Percentiles rank a stretch among this genome's conserved stretches.
These are phyloP conservation scores for Drosophila atripex DNA, from an alignment of 2,888 invertebrate genomes.

Conservation along the genomic window DNA sequence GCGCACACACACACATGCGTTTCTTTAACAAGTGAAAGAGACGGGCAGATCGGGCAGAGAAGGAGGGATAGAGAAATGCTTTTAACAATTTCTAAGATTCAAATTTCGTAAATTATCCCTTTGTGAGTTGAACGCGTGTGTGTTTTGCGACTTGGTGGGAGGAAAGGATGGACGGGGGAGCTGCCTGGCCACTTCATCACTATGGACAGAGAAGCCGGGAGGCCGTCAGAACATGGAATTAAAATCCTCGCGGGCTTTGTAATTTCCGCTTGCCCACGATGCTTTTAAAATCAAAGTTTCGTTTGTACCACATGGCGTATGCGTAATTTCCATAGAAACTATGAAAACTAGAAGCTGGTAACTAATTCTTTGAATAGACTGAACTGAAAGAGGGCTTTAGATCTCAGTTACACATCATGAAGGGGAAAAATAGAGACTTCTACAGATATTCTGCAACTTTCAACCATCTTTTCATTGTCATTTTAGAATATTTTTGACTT, in stretches of 20 bases:
- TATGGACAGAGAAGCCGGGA: constrained; percentile 8
- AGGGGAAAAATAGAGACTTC: too few species aligned
- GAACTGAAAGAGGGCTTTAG: too few species aligned
- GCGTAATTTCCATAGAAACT: constrained; percentile 9
- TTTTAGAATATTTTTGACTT: too few species aligned
- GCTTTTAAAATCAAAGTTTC: not conserved
- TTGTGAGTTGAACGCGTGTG: constrained; percentile 61
- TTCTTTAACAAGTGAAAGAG: constrained; percentile 6
- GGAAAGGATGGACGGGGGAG: not conserved
- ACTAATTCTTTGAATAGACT: too few species aligned
- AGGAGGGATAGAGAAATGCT: constrained; percentile 62
- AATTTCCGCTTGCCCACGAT: constrained; percentile 41
- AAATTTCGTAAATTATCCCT: constrained; percentile 81
- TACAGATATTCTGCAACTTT: too few species aligned
- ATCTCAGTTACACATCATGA: too few species aligned
- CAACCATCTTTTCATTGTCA: too few species aligned
- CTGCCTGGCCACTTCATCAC: constrained; percentile 49
- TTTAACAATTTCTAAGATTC: constrained; percentile 81
- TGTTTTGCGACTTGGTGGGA: not conserved
- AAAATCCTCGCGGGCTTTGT: constrained; percentile 25
- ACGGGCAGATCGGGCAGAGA: constrained; percentile 13
- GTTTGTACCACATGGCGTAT: constrained; percentile 23
- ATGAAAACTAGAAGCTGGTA: not conserved
- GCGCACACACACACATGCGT: constrained; percentile 53
- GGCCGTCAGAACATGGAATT: constrained; percentile 5